Evolutionary conservation across 2,797 vertebrate species (phyloP), one percentile per base, ranked within the genome.

Genomic region (Sebastes taczanowskii): DNA sequence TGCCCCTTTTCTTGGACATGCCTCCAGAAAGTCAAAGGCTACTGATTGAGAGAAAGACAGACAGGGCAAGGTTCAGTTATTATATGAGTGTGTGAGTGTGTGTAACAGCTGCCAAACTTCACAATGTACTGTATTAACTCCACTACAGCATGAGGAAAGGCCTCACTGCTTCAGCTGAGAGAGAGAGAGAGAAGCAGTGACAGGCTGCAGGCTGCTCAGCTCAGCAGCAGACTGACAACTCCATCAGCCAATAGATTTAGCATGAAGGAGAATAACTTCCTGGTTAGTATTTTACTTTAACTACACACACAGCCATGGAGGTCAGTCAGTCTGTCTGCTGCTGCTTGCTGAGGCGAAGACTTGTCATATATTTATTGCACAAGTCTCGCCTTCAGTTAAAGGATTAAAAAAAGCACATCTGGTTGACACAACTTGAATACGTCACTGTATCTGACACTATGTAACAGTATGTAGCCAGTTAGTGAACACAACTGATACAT

Each of bases 1-100:
- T 96, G 95, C 95, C 95, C 92, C 96, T 96, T 95, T 96, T 96
- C 95, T 96, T 96, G 93, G 96, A 96, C 96, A 96, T 96, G 90
- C 94, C 96, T 95, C 94, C 92, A 93, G 93, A 91, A 88, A 91
- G 90, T 90, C 89, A 95, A 89, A 90, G 88, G 82, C 78, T 81
- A 81, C 89, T 93, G 80, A 65, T 83, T 46, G 67, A 81, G 74
- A 88, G 78, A 90, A 62, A 91, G n/a, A 90, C 59, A 87, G 52
- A 90, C 63, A 87, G 52, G 67, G 62, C 35, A 81, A 75, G 22
- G 53, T 68, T 90, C 35, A 87, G 78, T 82, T 49, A 77, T 71
- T 55, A 29, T 59, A 30, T 59, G 61, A 64, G 46, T 64, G 35
- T 23, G 42, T 46, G 42, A 16, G 42, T 46, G 42, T 46, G 42